Evolutionary conservation across 2,797 vertebrate species (phyloP), one percentile per base, ranked within the genome.

Genomic region (Miichthys miiuy): DNA sequence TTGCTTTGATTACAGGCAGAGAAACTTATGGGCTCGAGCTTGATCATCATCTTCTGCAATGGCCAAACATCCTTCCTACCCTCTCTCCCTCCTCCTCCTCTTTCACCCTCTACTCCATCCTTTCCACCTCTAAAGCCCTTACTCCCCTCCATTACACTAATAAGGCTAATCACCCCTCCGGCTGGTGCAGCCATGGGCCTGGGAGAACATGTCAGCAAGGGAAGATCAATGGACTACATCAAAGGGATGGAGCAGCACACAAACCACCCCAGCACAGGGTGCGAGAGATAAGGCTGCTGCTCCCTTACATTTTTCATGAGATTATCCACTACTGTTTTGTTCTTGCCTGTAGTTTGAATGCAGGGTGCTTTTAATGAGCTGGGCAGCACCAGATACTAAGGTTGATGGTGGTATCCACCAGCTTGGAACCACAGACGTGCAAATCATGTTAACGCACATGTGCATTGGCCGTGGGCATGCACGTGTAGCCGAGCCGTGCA

Each of bases 161-260:
- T 93, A 93, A 93, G 91, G 84, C 92, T 91, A 93, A 94, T 93
- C 92, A 94, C 90, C 90, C 89, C 91, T 89, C 83, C 5, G 89
- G 91, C 88, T 87, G 83, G 71, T 82, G 89, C 76, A 87, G 87
- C 85, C 89, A 81, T 48, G 82, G 87, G 86, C 89, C 88, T 81
- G 73, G 82, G 88, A 91, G 91, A 91, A 92, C 89, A 87, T 92
- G 91, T 93, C 89, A 93, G 92, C 80, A 81, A 90, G 85, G 81
- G 85, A 86, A 93, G 93, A 93, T 95, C 92, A 94, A 93, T 95
- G 93, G 90, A 89, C 87, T 75, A 93, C 93, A 94, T 96, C 93
- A 95, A 95, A 94, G 91, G 77, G 83, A 79, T 75, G 72, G 75
- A 92, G 92, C 86, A 63, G 83, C 91, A 80, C 89, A 92, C 90